Conservation (phyloP, 2,113 vertebrate species). For the Papio anubis region DNA sequence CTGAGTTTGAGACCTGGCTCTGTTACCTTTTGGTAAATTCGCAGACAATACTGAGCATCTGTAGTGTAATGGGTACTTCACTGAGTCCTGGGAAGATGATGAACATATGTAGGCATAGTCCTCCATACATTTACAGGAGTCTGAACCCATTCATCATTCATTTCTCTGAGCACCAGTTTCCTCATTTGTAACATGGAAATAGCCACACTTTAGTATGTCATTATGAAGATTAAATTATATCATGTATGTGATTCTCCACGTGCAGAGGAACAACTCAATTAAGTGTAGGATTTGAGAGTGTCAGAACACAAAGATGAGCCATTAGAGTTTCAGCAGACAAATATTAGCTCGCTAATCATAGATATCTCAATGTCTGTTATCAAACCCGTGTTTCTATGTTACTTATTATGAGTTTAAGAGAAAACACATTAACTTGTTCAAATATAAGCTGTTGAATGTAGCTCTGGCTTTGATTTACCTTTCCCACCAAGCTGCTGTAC, state of each 20-base stretch:
- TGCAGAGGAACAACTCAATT: not conserved
- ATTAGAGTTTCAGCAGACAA: slow-evolving; percentile 5
- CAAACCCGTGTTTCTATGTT: not conserved
- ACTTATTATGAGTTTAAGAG: slow-evolving; percentile 12
- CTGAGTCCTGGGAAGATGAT: not conserved
- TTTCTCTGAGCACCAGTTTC: not conserved
- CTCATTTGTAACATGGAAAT: not conserved
- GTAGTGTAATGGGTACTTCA: not conserved
- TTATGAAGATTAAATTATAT: not conserved
- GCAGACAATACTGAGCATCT: not conserved
- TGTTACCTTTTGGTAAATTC: not conserved
- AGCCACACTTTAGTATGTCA: not conserved
- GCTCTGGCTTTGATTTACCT: slow-evolving; percentile 43
- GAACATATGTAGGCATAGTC: not conserved
- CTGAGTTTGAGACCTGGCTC: not conserved
- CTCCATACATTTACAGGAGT: not conserved
- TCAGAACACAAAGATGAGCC: slow-evolving; percentile 5
- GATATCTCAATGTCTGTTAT: not conserved
- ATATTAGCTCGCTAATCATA: slow-evolving; percentile 5
- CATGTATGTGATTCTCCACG: not conserved
- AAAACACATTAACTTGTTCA: slow-evolving; percentile 24
- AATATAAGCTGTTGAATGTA: slow-evolving; percentile 27
- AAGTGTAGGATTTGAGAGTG: not conserved
- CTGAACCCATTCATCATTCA: not conserved
- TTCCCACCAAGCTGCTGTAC: not conserved